Evolutionary conservation across 2,113 vertebrate genomes (phyloP).

Genomic region (Neodontobutis hainanensis): DNA sequence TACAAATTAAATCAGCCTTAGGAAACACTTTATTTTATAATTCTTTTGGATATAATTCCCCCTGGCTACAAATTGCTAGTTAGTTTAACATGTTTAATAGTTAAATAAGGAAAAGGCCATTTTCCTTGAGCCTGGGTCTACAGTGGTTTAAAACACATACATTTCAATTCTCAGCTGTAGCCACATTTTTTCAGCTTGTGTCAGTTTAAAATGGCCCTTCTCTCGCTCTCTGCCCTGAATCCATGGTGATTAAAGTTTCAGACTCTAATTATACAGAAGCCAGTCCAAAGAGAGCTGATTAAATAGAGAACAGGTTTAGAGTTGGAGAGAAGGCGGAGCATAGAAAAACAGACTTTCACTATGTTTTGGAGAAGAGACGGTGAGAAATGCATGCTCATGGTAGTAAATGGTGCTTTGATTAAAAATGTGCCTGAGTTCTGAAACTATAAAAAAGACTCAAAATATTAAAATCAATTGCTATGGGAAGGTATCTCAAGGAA

Average conservation of each 20-base stretch:
- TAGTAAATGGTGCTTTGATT: conserved; percentile 16
- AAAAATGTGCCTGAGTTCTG: too few species aligned
- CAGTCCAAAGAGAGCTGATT: conserved; percentile 66
- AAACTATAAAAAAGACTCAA: not conserved
- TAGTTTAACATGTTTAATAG: too few species aligned
- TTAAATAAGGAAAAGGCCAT: too few species aligned
- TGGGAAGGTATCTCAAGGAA: not conserved
- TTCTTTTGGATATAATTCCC: too few species aligned
- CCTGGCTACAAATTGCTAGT: too few species aligned
- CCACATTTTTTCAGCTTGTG: conserved; percentile 17
- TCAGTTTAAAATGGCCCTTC: conserved; percentile 18
- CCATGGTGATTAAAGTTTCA: conserved; percentile 62
- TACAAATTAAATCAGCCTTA: not conserved
- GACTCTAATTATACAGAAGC: conserved; percentile 62
- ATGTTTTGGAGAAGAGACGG: conserved; percentile 5
- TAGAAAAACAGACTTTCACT: conserved; percentile 15
- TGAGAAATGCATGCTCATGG: not conserved
- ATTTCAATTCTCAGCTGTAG: not conserved
- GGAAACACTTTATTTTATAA: not conserved
- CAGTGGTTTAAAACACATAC: not conserved
- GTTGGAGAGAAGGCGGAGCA: conserved; percentile 26
- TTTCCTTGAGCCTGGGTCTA: not conserved
- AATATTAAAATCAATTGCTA: not conserved
- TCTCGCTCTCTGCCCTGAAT: conserved; percentile 31
- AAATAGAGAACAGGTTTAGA: conserved; percentile 51